Conservation (phyloP, 2,113 vertebrate genomes). For the Hydrolagus affinis region DNA sequence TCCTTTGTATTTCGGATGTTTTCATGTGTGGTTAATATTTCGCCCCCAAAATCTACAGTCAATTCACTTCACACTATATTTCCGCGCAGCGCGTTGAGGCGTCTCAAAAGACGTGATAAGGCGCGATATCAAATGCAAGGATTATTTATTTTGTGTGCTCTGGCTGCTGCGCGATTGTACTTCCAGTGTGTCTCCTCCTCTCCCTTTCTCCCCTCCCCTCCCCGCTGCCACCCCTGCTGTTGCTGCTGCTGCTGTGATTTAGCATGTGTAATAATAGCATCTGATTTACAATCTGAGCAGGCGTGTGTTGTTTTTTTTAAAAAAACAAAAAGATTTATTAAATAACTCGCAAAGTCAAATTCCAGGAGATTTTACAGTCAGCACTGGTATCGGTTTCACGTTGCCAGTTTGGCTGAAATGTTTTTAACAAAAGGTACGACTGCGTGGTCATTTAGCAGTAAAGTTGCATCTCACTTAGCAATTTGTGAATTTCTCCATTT, state of each 20-base stretch:
- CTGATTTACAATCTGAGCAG: too few relatives aligned
- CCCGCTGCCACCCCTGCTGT: not conserved
- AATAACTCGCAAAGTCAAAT: too few relatives aligned
- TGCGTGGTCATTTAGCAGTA: not conserved
- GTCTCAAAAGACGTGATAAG: too few relatives aligned
- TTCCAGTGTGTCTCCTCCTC: not conserved
- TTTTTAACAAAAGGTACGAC: not conserved
- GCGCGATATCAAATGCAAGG: too few relatives aligned
- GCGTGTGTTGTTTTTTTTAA: not conserved
- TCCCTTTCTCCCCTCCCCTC: not conserved
- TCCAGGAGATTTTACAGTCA: not conserved
- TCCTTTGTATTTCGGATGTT: not conserved
- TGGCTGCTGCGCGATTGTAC: too few relatives aligned
- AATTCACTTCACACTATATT: too few relatives aligned
- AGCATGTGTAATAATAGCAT: too few relatives aligned
- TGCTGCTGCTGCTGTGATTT: too few relatives aligned
- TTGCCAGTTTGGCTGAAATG: not conserved
- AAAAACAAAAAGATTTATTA: not conserved
- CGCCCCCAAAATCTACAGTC: not conserved
- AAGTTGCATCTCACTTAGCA: not conserved
- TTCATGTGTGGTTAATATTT: not conserved
- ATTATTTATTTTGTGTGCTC: too few relatives aligned
- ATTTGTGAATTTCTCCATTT: not conserved
- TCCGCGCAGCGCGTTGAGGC: too few relatives aligned
- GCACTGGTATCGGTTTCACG: not conserved